Percentiles rank a stretch among this genome's conserved stretches.
Evolutionary conservation across 2,888 invertebrate species (phyloP).

Genomic region (Leptopilina myrica): DNA sequence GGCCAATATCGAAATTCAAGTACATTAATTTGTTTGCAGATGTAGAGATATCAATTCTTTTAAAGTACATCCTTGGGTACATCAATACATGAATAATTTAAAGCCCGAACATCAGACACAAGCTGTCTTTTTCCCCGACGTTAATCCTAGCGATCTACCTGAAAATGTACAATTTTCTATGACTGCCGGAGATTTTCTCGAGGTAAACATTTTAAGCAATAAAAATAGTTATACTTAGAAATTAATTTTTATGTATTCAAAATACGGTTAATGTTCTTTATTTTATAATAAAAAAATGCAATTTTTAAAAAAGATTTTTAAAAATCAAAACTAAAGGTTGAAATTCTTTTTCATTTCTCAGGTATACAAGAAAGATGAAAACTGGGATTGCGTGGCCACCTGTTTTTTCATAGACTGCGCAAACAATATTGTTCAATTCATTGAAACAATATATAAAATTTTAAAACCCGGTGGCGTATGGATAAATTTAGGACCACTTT

Average conservation of each 20-base stretch:
- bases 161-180: slow-evolving; percentile 89
- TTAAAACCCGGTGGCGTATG: slow-evolving; percentile 93
- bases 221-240: no score
- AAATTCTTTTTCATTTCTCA: slow-evolving; percentile 62
- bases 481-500: slow-evolving; percentile 93
- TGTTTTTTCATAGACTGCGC: slow-evolving; percentile 99
- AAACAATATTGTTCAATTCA: slow-evolving; percentile 95
- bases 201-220: slow-evolving; percentile 79
- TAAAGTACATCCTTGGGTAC: slow-evolving; percentile 95
- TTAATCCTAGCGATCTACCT: slow-evolving; percentile 84
- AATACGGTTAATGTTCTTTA: no score
- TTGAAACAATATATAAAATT: slow-evolving; percentile 93
- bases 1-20: neutral
- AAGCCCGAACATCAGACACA: slow-evolving; percentile 88
- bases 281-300: no score
- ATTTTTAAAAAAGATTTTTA: neutral
- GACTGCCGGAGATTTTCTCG: slow-evolving; percentile 97
- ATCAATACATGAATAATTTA: slow-evolving; percentile 94
- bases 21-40: slow-evolving; percentile 68
- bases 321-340: no score
- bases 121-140: slow-evolving; percentile 91
- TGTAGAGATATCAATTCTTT: slow-evolving; percentile 84
- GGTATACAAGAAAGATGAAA: slow-evolving; percentile 83
- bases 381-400: slow-evolving; percentile 95
- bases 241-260: no score